Evolutionary conservation across 2,113 vertebrate species (phyloP).

Genomic region (Melanerpes formicivorus): DNA sequence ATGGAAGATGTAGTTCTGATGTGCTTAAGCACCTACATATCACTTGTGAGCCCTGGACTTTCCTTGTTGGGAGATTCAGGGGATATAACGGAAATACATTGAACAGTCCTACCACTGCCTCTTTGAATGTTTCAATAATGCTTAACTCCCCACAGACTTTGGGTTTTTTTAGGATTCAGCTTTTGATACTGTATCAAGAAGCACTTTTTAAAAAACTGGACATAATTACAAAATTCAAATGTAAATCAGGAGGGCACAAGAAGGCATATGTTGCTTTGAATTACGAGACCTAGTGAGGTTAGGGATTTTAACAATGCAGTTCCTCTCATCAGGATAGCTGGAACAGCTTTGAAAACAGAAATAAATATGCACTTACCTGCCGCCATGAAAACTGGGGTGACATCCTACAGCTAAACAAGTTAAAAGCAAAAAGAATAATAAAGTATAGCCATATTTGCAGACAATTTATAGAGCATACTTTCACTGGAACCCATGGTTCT

Average conservation of each 20-base stretch:
- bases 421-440: background rate
- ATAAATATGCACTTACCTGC: background rate
- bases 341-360: background rate
- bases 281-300: background rate
- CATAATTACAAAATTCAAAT: background rate
- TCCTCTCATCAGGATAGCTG: background rate
- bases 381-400: background rate
- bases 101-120: background rate
- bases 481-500: background rate
- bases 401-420: background rate
- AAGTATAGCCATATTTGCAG: background rate
- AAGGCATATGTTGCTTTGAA: background rate
- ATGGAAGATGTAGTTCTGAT: background rate
- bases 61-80: background rate
- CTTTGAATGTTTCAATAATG: background rate
- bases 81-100: background rate
- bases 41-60: background rate
- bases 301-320: background rate
- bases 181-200: background rate
- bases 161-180: background rate
- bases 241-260: background rate
- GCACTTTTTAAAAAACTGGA: background rate
- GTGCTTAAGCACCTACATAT: background rate
- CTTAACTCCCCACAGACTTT: background rate
- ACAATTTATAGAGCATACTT: background rate